phyloP scores from a whole-genome alignment of 2,797 vertebrate species.

The Setipinna tenuifilis region DNA sequence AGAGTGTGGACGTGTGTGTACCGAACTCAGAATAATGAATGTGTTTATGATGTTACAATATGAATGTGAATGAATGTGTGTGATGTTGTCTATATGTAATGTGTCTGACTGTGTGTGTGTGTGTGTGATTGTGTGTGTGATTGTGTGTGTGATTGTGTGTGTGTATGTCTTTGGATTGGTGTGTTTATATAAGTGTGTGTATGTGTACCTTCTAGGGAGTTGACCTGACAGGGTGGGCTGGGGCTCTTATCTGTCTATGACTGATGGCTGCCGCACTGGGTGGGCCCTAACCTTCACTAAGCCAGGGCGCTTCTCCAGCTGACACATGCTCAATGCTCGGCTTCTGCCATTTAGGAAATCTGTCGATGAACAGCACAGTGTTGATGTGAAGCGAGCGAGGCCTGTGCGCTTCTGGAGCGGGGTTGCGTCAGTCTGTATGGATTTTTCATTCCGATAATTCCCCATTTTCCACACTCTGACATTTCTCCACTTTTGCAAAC shows the following conservation, averaged over 20 bases:
- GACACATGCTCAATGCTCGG: slow-evolving; percentile 21
- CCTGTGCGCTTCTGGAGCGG: neutral
- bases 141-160: neutral
- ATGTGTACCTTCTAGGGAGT: neutral
- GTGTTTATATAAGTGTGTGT: neutral
- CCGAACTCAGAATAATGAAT: neutral
- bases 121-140: neutral
- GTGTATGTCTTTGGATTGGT: neutral
- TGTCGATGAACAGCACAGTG: slow-evolving; percentile 2
- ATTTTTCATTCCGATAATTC: slow-evolving; percentile 21
- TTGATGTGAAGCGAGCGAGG: neutral
- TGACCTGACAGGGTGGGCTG: neutral
- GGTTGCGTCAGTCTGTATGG: slow-evolving; percentile 2
- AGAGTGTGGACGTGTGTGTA: neutral
- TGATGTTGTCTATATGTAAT: neutral
- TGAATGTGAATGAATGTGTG: neutral
- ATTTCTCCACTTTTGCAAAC: slow-evolving; percentile 14
- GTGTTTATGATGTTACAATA: neutral
- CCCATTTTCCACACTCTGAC: slow-evolving; percentile 17
- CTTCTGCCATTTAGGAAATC: slow-evolving; percentile 18
- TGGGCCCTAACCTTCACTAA: slow-evolving; percentile 18
- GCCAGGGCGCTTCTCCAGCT: neutral
- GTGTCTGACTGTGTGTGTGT: slow-evolving; percentile 12
- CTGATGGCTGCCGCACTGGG: slow-evolving; percentile 13
- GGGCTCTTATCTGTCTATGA: slow-evolving; percentile 9